Percentiles rank a stretch among this genome's conserved stretches.
Conservation (phyloP, 2,113 vertebrate genomes). For the Oreotrochilus melanogaster region DNA sequence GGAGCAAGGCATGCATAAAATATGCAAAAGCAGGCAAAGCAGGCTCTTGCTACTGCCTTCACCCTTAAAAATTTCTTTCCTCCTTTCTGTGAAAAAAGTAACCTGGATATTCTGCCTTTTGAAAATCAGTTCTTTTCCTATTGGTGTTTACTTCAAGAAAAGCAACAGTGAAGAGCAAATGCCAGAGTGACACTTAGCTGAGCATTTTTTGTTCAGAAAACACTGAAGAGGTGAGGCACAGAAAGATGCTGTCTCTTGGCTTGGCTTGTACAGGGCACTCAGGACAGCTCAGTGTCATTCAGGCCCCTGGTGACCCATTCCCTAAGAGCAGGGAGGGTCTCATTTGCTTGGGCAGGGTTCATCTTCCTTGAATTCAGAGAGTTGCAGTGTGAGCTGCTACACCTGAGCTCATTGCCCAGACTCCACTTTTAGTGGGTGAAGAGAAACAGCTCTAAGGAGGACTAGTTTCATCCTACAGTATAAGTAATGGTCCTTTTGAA, state of each 20-base stretch:
- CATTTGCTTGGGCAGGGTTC: background rate
- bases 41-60: background rate
- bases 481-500: background rate
- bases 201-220: background rate
- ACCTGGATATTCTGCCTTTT: background rate
- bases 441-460: background rate
- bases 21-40: background rate
- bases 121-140: background rate
- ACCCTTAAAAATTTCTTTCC: background rate
- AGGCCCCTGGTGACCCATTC: background rate
- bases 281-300: background rate
- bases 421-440: background rate
- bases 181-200: background rate
- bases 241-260: background rate
- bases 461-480: background rate
- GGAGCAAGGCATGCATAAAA: background rate
- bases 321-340: background rate
- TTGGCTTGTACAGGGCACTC: background rate
- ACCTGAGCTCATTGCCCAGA: accelerated
- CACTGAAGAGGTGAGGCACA: background rate
- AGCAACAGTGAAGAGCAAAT: background rate
- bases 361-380: background rate
- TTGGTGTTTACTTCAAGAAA: background rate
- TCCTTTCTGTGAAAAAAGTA: background rate
- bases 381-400: background rate